Evolutionary conservation across 2,888 invertebrate species (phyloP).

Genomic region (Synanthedon tipuliformis): DNA sequence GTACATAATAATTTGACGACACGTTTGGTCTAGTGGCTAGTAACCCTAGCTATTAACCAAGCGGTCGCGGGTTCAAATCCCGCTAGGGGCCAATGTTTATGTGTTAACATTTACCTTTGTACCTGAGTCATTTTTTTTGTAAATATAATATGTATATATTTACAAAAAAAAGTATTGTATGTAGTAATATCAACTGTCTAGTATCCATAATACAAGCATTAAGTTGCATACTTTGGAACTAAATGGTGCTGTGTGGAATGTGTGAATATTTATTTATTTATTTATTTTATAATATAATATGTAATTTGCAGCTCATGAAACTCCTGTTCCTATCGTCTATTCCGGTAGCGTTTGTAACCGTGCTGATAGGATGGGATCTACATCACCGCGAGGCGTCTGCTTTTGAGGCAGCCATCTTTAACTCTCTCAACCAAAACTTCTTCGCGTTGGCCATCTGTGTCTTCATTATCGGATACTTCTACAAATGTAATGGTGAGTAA

Average conservation of each 20-base stretch:
- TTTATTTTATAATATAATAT: neutral
- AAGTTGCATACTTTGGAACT: no score
- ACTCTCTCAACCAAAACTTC: conserved; percentile 58
- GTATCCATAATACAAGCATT: no score
- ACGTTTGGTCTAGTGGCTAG: no score
- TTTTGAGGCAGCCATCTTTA: conserved; percentile 54
- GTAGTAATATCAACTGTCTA: no score
- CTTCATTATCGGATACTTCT: conserved; percentile 55
- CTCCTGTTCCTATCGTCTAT: conserved; percentile 40
- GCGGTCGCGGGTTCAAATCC: no score
- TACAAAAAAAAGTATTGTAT: no score
- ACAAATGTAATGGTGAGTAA: conserved; percentile 48
- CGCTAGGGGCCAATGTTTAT: no score
- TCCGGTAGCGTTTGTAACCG: conserved; percentile 41
- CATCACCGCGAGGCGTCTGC: conserved; percentile 51
- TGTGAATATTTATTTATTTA: neutral
- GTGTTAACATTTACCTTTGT: no score
- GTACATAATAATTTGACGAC: neutral
- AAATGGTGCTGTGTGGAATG: no score
- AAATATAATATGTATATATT: no score
- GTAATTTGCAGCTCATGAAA: conserved; percentile 38
- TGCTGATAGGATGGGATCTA: conserved; percentile 59
- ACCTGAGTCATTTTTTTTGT: no score
- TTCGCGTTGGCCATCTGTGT: conserved; percentile 57
- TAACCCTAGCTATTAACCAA: neutral